phyloP scores from a whole-genome alignment of 2,113 vertebrate genomes.

The Ammodytes marinus region DNA sequence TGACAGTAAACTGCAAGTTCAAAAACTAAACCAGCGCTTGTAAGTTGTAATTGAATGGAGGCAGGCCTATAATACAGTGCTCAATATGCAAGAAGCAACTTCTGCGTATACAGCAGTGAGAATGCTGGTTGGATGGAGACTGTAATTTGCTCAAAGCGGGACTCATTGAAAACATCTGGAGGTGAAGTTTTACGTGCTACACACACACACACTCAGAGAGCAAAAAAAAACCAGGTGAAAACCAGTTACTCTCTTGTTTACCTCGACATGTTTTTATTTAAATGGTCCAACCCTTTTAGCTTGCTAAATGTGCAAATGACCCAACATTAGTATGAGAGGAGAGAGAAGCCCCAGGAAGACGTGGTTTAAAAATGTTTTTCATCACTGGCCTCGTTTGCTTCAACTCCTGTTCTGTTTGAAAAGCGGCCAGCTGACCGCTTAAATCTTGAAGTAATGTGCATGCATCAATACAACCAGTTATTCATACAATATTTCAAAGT shows the following conservation, averaged over 20 bases:
- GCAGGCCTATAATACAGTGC: not conserved
- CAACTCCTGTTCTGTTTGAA: not conserved
- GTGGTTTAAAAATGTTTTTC: not conserved
- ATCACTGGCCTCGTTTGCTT: not conserved
- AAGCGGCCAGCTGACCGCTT: not conserved
- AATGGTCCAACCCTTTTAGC: not conserved
- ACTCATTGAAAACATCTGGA: conserved; percentile 58
- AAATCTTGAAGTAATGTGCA: not conserved
- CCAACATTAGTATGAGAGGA: not conserved
- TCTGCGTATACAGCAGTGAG: not conserved
- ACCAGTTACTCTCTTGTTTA: conserved; percentile 23
- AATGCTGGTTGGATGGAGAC: not conserved
- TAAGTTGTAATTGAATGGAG: not conserved
- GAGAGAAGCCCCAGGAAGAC: not conserved
- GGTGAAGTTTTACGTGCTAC: conserved; percentile 5
- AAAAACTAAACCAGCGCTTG: not conserved
- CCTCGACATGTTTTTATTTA: conserved; percentile 11
- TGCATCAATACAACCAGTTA: not conserved
- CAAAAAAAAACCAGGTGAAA: conserved; percentile 49
- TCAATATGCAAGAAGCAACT: not conserved
- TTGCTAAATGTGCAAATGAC: not conserved
- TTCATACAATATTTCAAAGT: not conserved
- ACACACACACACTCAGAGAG: conserved; percentile 34
- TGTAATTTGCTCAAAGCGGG: conserved; percentile 32
- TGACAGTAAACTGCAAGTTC: conserved; percentile 18